Evolutionary conservation across 2,797 vertebrate genomes (phyloP).

Genomic region (Myotis daubentonii): DNA sequence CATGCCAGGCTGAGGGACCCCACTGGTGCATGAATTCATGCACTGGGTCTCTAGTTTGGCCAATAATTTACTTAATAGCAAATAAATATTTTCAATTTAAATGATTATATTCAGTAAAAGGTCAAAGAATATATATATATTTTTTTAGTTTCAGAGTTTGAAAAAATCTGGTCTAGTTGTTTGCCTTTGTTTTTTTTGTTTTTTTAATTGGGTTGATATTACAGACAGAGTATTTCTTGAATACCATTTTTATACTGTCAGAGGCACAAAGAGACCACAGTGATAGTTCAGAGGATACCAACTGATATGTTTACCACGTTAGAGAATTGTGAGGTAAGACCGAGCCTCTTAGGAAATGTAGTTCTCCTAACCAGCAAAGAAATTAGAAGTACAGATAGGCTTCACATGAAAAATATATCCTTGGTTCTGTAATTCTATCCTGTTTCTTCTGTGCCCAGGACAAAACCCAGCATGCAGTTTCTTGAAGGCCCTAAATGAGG

Average conservation of each 20-base stretch:
- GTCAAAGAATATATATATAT: neutral
- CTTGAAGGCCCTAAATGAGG: neutral
- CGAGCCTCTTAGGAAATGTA: neutral
- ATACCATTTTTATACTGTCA: neutral
- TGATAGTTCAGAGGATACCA: neutral
- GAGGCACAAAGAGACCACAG: neutral
- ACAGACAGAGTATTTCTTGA: neutral
- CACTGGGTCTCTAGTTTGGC: neutral
- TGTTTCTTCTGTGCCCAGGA: neutral
- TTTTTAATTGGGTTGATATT: neutral
- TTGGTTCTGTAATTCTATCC: neutral
- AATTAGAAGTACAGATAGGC: neutral
- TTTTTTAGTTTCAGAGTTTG: neutral
- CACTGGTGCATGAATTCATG: no score
- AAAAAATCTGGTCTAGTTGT: neutral
- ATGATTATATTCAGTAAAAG: neutral
- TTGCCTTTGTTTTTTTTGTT: neutral
- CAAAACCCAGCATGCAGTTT: neutral
- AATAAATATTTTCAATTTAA: slow-evolving; percentile 3
- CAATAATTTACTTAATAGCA: neutral
- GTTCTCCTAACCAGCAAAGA: neutral
- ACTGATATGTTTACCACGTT: neutral
- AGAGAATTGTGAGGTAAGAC: neutral
- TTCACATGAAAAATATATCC: neutral
- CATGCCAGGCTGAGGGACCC: no score